Conservation (phyloP, 2,888 invertebrate species). For the Drosophila paranaensis region DNA sequence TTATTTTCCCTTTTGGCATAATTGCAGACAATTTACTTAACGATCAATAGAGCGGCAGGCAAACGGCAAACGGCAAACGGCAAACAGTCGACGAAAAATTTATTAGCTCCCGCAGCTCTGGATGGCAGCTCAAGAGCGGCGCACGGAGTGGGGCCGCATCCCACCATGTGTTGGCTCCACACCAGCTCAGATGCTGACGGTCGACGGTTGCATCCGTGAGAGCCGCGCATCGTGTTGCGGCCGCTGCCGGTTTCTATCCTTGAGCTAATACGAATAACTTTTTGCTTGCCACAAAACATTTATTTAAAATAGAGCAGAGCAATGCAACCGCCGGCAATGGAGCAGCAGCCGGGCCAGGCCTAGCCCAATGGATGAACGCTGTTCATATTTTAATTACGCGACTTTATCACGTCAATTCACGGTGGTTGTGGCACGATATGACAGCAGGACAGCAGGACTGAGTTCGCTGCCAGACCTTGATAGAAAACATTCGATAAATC, state of each 20-base stretch:
- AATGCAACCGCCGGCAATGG: slow-evolving; percentile 46
- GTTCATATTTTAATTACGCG: slow-evolving; percentile 78
- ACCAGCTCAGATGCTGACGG: slow-evolving; percentile 50
- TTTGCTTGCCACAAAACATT: slow-evolving; percentile 72
- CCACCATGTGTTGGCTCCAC: slow-evolving; percentile 69
- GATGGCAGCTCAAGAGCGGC: slow-evolving; percentile 25
- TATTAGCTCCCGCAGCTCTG: slow-evolving; percentile 79
- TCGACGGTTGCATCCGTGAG: slow-evolving; percentile 55
- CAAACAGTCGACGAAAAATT: slow-evolving; percentile 65
- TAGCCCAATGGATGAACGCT: slow-evolving; percentile 66
- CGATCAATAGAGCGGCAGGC: slow-evolving; percentile 77
- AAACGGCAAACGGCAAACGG: slow-evolving; percentile 44
- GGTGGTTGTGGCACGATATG: slow-evolving; percentile 48
- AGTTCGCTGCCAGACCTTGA: slow-evolving; percentile 34
- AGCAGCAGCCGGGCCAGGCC: slow-evolving; percentile 32
- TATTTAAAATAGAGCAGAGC: slow-evolving; percentile 74
- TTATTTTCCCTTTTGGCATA: slow-evolving; percentile 82
- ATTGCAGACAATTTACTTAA: slow-evolving; percentile 82
- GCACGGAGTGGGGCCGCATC: slow-evolving; percentile 32
- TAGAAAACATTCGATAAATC: slow-evolving; percentile 46
- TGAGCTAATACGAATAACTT: slow-evolving; percentile 67
- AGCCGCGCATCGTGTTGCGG: slow-evolving; percentile 48
- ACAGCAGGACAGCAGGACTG: slow-evolving; percentile 31
- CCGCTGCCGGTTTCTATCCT: slow-evolving; percentile 66
- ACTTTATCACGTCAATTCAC: slow-evolving; percentile 73